These are phyloP conservation scores for Halcyon badia DNA, from an alignment of 2,797 vertebrate species.

Conservation along the genomic window DNA sequence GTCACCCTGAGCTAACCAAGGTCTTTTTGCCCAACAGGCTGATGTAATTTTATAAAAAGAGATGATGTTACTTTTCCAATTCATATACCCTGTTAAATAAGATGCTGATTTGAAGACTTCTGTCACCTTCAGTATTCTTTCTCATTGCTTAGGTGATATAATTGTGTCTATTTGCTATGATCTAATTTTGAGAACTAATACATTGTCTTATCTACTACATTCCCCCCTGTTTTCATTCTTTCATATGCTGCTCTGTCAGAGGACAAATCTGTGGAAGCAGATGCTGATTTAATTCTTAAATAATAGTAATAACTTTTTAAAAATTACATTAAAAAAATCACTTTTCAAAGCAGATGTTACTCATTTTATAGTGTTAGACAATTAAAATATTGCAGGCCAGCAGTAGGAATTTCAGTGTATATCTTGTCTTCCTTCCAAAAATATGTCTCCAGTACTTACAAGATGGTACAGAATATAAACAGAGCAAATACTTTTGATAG, in stretches of 20 bases:
- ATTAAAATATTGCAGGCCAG: neutral
- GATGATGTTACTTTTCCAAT: neutral
- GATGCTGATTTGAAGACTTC: neutral
- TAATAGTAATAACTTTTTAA: too few species aligned
- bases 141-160: neutral
- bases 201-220: neutral
- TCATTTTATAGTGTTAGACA: constrained; percentile 16
- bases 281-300: neutral
- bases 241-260: neutral
- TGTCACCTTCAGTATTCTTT: neutral
- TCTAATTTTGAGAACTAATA: neutral
- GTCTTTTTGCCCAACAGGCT: neutral
- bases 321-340: neutral
- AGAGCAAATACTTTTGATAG: neutral
- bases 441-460: neutral
- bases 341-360: neutral
- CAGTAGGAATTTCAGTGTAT: neutral
- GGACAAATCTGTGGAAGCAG: neutral
- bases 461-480: neutral
- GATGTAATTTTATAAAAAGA: neutral
- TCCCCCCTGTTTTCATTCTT: neutral
- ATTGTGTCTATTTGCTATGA: too few species aligned
- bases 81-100: neutral
- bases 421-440: neutral
- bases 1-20: neutral